Evolutionary conservation across 2,888 invertebrate genomes (phyloP).

Genomic region (Zeuzera pyrina): DNA sequence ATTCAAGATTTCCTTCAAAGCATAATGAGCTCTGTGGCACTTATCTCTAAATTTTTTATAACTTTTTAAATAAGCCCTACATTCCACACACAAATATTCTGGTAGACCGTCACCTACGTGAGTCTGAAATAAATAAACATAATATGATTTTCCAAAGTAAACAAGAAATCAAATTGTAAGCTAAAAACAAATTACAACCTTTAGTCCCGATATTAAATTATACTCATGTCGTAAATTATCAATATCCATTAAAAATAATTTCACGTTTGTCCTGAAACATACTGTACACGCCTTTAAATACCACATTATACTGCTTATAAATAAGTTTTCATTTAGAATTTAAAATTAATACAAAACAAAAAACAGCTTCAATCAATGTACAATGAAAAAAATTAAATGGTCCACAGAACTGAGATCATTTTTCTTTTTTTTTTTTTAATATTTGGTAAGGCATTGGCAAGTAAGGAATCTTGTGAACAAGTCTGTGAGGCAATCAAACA

Average conservation of each 20-base stretch:
- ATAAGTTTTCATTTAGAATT: slow-evolving; percentile 3
- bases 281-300: slow-evolving; percentile 47
- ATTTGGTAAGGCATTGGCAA: too few relatives aligned
- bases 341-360: too few relatives aligned
- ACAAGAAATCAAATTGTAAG: slow-evolving; percentile 2
- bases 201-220: slow-evolving; percentile 45
- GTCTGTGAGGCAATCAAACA: too few relatives aligned
- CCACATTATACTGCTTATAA: slow-evolving; percentile 30
- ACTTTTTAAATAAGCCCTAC: slow-evolving; percentile 35
- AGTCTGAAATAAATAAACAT: slow-evolving; percentile 31
- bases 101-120: slow-evolving; percentile 38
- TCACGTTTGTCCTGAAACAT: slow-evolving; percentile 44
- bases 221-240: slow-evolving; percentile 41
- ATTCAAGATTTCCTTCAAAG: slow-evolving; percentile 40
- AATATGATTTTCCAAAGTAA: slow-evolving; percentile 2
- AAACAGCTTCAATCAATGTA: too few relatives aligned
- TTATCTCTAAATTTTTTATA: slow-evolving; percentile 45
- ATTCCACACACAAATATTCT: slow-evolving; percentile 48
- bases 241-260: slow-evolving; percentile 38
- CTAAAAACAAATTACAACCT: slow-evolving; percentile 28
- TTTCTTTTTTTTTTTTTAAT: too few relatives aligned
- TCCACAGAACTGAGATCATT: too few relatives aligned
- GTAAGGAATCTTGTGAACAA: too few relatives aligned
- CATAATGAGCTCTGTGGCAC: slow-evolving; percentile 50
- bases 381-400: too few relatives aligned